Base-by-base conservation (phyloP, 2,888 invertebrate genomes). In the Trichacis sp. region DNA sequence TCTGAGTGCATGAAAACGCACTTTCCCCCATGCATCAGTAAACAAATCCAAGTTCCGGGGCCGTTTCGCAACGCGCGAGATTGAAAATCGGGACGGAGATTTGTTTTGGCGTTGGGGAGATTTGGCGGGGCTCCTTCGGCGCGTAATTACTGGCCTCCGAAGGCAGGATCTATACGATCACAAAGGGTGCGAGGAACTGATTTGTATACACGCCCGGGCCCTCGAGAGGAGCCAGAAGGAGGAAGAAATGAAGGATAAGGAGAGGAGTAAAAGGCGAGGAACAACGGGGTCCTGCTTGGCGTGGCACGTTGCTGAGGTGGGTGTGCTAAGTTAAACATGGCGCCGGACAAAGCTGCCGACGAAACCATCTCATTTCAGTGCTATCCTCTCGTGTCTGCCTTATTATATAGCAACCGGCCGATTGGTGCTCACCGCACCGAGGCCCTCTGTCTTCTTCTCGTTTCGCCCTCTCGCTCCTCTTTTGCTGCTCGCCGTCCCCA, bases 301-400 rank as follows among this genome's bases (percentile, higher is more conserved):
- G 65, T 71, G 73, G 73, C 66, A 69, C 69, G 69, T 69, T 81
- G 80, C 82, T 79, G 80, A 79, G 77, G 76, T 78, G 77, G 80
- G 77, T 80, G 77, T 79, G 80, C 80, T 78, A 76, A 77, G 81
- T 81, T 80, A 78, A 77, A 80, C 80, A 79, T 77, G 77, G 78
- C 79, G 66, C 62, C 62, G 66, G 61, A 62, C 62, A 66, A 66
- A 66, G 65, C 65, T 66, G 65, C 65, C 65, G 65, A 61, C 65
- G 65, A 66, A 66, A 79, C 77, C 77, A 76, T 76, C 80, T 79
- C 80, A 74, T 76, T 80, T 78, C 77, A 76, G 75, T 76, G 75
- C 74, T 75, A 73, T 72, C 73, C 73, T 72, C 66, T 76, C 67
- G 64, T 24, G 24, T 71, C 68, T 70, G 72, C 73, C 73, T 64